phyloP scores from a whole-genome alignment of 2,797 vertebrate species.

The Ctenochaetus hawaiiensis region DNA sequence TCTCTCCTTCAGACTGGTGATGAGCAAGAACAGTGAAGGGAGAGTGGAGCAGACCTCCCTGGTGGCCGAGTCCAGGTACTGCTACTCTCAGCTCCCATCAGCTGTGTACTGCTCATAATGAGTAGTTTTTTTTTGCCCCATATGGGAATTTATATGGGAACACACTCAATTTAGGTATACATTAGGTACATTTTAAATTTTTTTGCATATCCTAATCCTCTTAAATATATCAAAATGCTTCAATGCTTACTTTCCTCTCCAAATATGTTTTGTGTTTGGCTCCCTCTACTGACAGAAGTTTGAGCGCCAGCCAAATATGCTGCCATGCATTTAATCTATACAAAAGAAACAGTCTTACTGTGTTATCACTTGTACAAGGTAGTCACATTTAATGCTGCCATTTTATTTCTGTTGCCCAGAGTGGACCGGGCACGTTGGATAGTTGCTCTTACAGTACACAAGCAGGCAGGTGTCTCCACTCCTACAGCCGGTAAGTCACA shows the following conservation, averaged over 20 bases:
- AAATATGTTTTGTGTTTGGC: slow-evolving; percentile 43
- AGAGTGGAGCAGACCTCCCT: slow-evolving; percentile 86
- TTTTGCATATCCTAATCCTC: slow-evolving; percentile 31
- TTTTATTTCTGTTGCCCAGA: slow-evolving; percentile 76
- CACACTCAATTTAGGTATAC: neutral
- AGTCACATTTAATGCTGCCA: neutral
- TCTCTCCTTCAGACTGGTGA: slow-evolving; percentile 86
- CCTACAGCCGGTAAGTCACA: slow-evolving; percentile 86
- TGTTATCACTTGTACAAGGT: neutral
- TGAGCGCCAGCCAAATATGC: neutral
- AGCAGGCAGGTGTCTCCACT: slow-evolving; percentile 62
- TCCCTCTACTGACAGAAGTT: slow-evolving; percentile 66
- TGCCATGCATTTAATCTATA: neutral
- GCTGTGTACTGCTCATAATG: neutral
- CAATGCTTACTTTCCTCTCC: too few relatives aligned
- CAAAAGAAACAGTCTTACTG: neutral
- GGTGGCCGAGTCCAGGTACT: slow-evolving; percentile 90
- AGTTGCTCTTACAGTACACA: slow-evolving; percentile 84
- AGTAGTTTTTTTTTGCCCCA: neutral
- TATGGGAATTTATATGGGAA: neutral
- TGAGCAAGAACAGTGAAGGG: slow-evolving; percentile 92
- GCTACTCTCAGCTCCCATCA: neutral
- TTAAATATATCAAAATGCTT: neutral
- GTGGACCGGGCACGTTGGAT: slow-evolving; percentile 95
- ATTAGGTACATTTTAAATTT: neutral